Percentiles rank a stretch among this genome's conserved stretches.
Evolutionary conservation across 2,113 vertebrate species (phyloP).

Genomic region (Narcine bancroftii): DNA sequence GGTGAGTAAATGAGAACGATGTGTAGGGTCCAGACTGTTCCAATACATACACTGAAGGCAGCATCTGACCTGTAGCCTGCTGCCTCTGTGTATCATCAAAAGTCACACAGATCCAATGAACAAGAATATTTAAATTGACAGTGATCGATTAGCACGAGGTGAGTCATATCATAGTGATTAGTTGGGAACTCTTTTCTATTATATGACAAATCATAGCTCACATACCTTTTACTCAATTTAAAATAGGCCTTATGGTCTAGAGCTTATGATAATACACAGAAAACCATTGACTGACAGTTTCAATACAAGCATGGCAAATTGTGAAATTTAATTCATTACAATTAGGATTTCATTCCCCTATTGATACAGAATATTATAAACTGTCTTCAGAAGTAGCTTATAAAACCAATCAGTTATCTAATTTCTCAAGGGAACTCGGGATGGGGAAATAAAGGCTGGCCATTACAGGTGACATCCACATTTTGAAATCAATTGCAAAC

Average conservation of each 20-base stretch:
- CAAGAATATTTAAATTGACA: not conserved
- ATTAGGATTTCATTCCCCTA: not conserved
- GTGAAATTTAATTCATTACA: not conserved
- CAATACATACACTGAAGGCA: not conserved
- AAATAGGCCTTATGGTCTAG: not conserved
- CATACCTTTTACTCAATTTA: not conserved
- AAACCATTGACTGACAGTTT: not conserved
- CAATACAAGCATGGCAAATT: not conserved
- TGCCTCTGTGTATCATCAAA: not conserved
- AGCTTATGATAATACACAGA: not conserved
- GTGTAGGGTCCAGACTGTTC: not conserved
- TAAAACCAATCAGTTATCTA: no score
- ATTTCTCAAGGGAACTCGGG: no score
- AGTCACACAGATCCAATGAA: not conserved
- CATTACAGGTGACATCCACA: not conserved
- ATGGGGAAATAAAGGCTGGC: not conserved
- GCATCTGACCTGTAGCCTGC: not conserved
- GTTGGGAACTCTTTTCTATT: no score
- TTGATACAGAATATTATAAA: not conserved
- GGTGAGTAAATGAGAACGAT: not conserved
- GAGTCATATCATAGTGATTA: no score
- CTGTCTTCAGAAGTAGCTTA: no score
- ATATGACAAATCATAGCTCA: not conserved
- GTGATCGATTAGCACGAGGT: no score
- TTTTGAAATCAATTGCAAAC: not conserved